Base-by-base conservation (phyloP, 2,888 invertebrate genomes). In the Hypomecis punctinalis region DNA sequence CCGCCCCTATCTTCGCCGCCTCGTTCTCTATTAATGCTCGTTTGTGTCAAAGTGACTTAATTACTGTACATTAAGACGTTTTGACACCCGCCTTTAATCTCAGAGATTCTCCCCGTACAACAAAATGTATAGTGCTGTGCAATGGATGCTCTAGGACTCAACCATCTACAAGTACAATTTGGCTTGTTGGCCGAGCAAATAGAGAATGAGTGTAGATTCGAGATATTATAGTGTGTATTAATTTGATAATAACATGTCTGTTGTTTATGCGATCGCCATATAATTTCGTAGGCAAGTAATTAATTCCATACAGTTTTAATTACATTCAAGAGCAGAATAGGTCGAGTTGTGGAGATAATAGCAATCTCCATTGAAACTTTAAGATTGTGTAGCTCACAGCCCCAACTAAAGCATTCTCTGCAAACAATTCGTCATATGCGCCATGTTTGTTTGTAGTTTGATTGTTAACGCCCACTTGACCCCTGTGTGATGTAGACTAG, bases 11-110 rank as follows among this genome's bases (percentile, higher is more conserved):
- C 83, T 68, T 80, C 76, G 71, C 79, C 76, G 77, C 82, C 81
- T 79, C 80, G 75, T 79, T 78, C 85, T 80, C 81, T 86, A 87
- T 87, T 86, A 87, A 84, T 80, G 85, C 84, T 83, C 82, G 84
- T 84, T 84, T 83, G 78, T 84, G 84, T 87, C 86, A 86, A 87
- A 89, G 89, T 82, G 84, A 84, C 85, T 89, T 71, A 73, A 71
- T 72, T 88, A 88, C 89, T 89, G 88, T 85, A 83, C 82, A 83
- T 76, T 82, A 80, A 81, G 85, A 84, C 81, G 74, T 82, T 83
- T 79, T 78, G 78, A 80, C 79, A 78, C 80, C 78, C 80, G 78
- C 78, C 78, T 80, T 81, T 82, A 83, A 85, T 83, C 75, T 63
- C 75, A 70, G 76, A 77, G 79, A 57, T 47, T 75, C 73, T 71